Conservation (phyloP, 1,140 invertebrate species). For the Brachionus calyciflorus region DNA sequence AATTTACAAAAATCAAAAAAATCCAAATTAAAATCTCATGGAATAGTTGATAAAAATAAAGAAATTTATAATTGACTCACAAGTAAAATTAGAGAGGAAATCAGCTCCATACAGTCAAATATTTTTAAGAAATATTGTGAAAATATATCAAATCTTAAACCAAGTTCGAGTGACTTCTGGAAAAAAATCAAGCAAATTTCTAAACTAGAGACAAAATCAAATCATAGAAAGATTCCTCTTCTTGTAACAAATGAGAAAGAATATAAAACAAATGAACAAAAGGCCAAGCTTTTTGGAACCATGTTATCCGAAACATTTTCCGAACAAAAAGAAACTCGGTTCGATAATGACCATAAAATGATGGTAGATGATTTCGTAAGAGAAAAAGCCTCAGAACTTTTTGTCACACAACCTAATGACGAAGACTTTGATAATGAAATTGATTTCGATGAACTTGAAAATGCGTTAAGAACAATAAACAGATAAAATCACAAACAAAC, state of each 20-base stretch:
- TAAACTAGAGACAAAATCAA: not conserved
- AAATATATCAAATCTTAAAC: not conserved
- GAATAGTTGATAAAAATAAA: not conserved
- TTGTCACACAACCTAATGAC: too few relatives aligned
- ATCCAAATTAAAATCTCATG: too few relatives aligned
- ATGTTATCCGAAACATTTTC: too few relatives aligned
- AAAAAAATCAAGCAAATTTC: conserved; percentile 2
- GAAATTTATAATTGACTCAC: not conserved
- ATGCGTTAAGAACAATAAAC: too few relatives aligned
- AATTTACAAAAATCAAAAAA: not conserved
- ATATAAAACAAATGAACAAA: not conserved
- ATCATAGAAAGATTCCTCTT: not conserved
- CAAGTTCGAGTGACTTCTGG: not conserved
- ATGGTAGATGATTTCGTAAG: too few relatives aligned
- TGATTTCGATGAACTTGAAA: too few relatives aligned
- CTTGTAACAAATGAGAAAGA: not conserved
- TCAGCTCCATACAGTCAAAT: not conserved
- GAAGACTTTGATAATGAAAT: too few relatives aligned
- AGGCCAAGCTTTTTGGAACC: too few relatives aligned
- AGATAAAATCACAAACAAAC: too few relatives aligned
- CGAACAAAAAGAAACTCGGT: too few relatives aligned
- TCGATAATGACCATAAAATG: too few relatives aligned
- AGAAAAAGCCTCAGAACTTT: too few relatives aligned
- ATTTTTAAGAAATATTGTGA: not conserved
- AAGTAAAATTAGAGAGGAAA: not conserved